phyloP scores from a whole-genome alignment of 2,888 invertebrate genomes.

The Cacoxenus indagator region DNA sequence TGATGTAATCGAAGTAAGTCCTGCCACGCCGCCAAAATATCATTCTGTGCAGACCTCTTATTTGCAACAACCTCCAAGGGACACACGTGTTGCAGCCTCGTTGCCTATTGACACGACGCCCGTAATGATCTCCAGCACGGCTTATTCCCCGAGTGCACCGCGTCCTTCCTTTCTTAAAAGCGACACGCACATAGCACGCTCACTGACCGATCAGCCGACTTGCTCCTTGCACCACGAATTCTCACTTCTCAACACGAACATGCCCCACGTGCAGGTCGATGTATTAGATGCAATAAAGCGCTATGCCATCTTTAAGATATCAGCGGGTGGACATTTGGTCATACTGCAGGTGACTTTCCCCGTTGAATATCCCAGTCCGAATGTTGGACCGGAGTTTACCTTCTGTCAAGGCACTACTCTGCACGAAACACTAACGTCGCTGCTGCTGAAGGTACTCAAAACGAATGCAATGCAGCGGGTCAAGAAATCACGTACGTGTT shows the following conservation, averaged over 20 bases:
- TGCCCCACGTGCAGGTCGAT: constrained; percentile 79
- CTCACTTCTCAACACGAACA: constrained; percentile 81
- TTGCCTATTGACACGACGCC: constrained; percentile 49
- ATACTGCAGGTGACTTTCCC: constrained; percentile 78
- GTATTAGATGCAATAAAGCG: constrained; percentile 72
- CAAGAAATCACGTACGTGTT: constrained; percentile 86
- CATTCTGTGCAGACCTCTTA: constrained; percentile 35
- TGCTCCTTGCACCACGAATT: constrained; percentile 80
- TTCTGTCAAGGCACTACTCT: constrained; percentile 78
- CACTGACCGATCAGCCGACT: constrained; percentile 67
- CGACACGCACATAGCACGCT: constrained; percentile 63
- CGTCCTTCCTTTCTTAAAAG: constrained; percentile 41
- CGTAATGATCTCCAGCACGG: constrained; percentile 43
- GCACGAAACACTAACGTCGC: constrained; percentile 79
- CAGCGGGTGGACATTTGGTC: constrained; percentile 69
- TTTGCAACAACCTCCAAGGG: constrained; percentile 36
- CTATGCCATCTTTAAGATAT: constrained; percentile 72
- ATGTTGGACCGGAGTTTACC: constrained; percentile 77
- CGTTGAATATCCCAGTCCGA: constrained; percentile 79
- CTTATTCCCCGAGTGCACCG: constrained; percentile 70
- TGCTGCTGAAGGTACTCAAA: constrained; percentile 84
- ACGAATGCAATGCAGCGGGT: constrained; percentile 86
- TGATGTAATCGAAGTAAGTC: constrained; percentile 56
- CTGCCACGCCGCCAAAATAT: constrained; percentile 56
- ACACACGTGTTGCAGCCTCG: constrained; percentile 44